Percentiles rank a stretch among this genome's conserved stretches.
Evolutionary conservation across 2,797 vertebrate genomes (phyloP).

Genomic region (Loris lydekkerianus): DNA sequence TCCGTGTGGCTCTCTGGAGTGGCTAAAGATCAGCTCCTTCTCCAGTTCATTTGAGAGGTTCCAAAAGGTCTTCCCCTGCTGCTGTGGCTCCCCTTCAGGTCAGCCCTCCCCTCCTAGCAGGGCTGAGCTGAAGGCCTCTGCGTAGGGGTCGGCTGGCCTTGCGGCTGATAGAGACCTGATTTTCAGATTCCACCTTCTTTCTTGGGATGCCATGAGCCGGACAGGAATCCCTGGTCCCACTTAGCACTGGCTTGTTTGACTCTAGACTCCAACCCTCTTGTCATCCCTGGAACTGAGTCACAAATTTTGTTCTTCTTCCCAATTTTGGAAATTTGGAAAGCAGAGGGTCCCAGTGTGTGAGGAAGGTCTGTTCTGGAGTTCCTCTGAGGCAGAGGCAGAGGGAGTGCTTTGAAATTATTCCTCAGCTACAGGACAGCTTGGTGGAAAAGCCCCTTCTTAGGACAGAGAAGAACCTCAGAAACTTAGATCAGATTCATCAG

Average conservation of each 20-base stretch:
- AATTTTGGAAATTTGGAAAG: not conserved
- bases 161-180: not conserved
- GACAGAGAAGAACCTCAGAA: not conserved
- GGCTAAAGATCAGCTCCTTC: slow-evolving; percentile 18
- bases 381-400: not conserved
- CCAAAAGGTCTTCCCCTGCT: not conserved
- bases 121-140: not conserved
- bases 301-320: not conserved
- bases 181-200: not conserved
- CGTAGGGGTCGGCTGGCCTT: not conserved
- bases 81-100: not conserved
- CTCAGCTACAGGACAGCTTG: not conserved
- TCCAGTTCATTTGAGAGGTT: not conserved
- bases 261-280: not conserved
- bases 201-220: not conserved
- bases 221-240: not conserved
- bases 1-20: not conserved
- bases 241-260: not conserved
- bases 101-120: not conserved
- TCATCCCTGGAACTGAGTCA: not conserved
- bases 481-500: not conserved
- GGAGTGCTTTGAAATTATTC: not conserved
- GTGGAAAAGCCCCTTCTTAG: not conserved
- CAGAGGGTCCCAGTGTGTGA: not conserved
- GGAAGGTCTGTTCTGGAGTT: not conserved